Conservation (phyloP, 1,140 invertebrate genomes). For the Nilaparvata lugens region DNA sequence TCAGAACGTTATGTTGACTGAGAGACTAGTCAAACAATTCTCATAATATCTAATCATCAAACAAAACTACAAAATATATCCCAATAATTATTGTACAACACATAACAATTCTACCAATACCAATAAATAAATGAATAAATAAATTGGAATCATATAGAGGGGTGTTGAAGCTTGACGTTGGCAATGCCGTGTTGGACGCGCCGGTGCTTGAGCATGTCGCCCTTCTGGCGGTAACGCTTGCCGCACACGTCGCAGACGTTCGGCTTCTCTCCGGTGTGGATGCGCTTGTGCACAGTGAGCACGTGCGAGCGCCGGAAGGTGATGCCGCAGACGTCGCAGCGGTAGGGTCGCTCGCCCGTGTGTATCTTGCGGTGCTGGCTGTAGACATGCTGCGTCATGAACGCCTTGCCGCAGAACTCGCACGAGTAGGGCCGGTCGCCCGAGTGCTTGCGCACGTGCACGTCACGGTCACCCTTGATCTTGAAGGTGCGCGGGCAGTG, state of each 20-base stretch:
- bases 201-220: conserved; percentile 19
- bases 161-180: conserved; percentile 12
- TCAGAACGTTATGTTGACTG: too few relatives aligned
- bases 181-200: conserved; percentile 10
- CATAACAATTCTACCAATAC: too few relatives aligned
- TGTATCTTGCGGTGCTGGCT: conserved; percentile 31
- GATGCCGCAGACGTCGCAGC: conserved; percentile 27
- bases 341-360: conserved; percentile 26
- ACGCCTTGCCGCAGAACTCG: conserved; percentile 24
- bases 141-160: too few relatives aligned
- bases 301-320: conserved; percentile 28
- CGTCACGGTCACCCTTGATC: conserved; percentile 24
- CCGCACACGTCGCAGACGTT: conserved; percentile 56
- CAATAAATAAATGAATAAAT: too few relatives aligned
- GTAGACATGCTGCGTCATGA: conserved; percentile 33
- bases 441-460: conserved; percentile 26
- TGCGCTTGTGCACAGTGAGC: conserved; percentile 25
- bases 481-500: conserved; percentile 24
- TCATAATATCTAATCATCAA: too few relatives aligned
- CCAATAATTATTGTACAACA: too few relatives aligned
- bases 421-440: conserved; percentile 27
- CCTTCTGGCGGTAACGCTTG: conserved; percentile 37
- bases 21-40: too few relatives aligned
- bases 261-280: conserved; percentile 58
- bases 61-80: too few relatives aligned